These are phyloP conservation scores for Tarsius wallacei DNA, from an alignment of 2,797 vertebrate species.

Conservation along the genomic window DNA sequence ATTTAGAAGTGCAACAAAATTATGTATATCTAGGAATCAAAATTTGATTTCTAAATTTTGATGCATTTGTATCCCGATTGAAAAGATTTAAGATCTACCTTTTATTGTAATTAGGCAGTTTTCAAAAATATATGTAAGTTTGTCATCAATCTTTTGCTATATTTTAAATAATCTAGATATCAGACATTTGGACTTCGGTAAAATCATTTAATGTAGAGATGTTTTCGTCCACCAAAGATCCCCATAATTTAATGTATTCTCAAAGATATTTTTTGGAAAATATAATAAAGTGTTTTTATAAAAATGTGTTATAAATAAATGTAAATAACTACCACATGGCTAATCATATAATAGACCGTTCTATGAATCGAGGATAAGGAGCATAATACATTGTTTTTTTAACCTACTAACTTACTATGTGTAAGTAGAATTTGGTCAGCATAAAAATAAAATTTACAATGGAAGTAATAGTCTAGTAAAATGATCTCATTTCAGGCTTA, in stretches of 20 bases:
- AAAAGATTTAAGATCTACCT: neutral
- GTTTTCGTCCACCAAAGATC: neutral
- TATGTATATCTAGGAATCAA: neutral
- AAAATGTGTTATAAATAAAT: slow-evolving; percentile 23
- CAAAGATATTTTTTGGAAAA: slow-evolving; percentile 34
- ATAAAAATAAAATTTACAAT: slow-evolving; percentile 58
- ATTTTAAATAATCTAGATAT: neutral
- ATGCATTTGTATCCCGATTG: slow-evolving; percentile 9
- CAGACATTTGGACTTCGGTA: neutral
- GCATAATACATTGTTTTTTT: neutral
- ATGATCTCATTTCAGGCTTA: neutral
- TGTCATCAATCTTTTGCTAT: neutral
- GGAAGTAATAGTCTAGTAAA: neutral
- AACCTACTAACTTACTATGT: neutral
- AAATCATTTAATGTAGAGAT: neutral
- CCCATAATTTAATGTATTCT: neutral
- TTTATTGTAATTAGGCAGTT: neutral
- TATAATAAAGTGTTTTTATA: neutral
- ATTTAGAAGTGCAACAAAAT: neutral
- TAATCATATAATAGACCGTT: neutral
- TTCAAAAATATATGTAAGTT: neutral
- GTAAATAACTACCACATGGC: neutral
- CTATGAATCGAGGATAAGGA: neutral
- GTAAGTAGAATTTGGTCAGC: neutral
- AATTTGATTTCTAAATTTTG: neutral